A percentile compares a stretch with the other conserved stretches of the same genome.
phyloP scores from a whole-genome alignment of 2,797 vertebrate genomes.

The Microchirus variegatus region DNA sequence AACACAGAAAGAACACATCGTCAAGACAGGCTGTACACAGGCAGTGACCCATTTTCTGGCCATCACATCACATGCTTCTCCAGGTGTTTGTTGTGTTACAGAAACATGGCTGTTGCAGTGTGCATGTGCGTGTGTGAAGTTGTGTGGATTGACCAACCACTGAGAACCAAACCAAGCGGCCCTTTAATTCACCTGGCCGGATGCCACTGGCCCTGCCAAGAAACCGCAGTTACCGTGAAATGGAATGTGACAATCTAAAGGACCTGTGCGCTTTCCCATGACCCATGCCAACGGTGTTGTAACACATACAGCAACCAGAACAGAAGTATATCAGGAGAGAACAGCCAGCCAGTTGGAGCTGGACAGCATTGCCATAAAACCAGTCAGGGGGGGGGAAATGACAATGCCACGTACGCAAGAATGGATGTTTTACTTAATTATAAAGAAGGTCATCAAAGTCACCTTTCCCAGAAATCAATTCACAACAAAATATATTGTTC shows the following conservation, averaged over 20 bases:
- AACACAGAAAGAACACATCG: slow-evolving; percentile 13
- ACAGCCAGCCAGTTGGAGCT: not conserved
- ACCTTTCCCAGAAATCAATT: no score
- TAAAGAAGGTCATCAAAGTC: no score
- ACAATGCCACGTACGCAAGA: not conserved
- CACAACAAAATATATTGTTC: no score
- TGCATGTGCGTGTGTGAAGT: not conserved
- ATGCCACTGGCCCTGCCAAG: slow-evolving; percentile 46
- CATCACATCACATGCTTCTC: slow-evolving; percentile 37
- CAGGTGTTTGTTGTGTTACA: slow-evolving; percentile 22
- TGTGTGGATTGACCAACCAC: slow-evolving; percentile 34
- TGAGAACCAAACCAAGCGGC: slow-evolving; percentile 54
- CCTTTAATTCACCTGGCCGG: slow-evolving; percentile 52
- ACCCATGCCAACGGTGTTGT: slow-evolving; percentile 4
- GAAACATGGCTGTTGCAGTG: not conserved
- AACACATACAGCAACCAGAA: not conserved
- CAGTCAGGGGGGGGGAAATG: no score
- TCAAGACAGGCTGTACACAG: not conserved
- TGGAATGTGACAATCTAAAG: slow-evolving; percentile 52
- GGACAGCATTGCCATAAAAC: no score
- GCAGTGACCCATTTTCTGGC: slow-evolving; percentile 4
- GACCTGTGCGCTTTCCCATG: slow-evolving; percentile 52
- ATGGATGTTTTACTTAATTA: no score
- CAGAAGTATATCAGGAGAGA: not conserved
- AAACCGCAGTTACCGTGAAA: slow-evolving; percentile 27